Evolutionary conservation across 2,888 invertebrate species (phyloP), one percentile per base, ranked within the genome.

Genomic region (Stramonita haemastoma): DNA sequence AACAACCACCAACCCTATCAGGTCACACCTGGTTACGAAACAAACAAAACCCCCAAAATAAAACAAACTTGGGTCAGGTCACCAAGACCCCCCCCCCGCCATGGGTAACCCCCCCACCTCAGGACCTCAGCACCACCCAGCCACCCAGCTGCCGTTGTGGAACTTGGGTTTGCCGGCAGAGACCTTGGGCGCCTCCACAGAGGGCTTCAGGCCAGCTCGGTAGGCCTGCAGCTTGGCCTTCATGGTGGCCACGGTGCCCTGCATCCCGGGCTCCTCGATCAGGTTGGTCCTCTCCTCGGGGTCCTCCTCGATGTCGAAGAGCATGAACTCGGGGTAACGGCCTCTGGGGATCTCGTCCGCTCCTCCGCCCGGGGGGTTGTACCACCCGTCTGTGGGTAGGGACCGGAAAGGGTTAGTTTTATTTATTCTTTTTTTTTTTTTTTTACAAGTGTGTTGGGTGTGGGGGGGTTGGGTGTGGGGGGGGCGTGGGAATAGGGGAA

Each of bases 231-330:
- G 56, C 57, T 36, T 85, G 15, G 46, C 57, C 57, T 15, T 57
- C 57, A 85, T 57, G 29, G 1, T n/a, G 29, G 56, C n/a, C n/a
- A 57, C 1, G 11, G 11, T 11, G 11, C 0, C 17, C n/a, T 85
- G n/a, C 29, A 26, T 29, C 6, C 29, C 57, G 1, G 0, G 26
- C n/a, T 29, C n/a, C 0, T 26, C 29, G 19, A 57, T 85, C 29
- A 85, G n/a, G 85, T 85, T 57, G 57, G 57, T 57, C 29, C n/a
- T 26, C 85, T 85, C 85, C 57, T 29, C 57, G 0, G 85, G 85
- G 85, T 85, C 85, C 15, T 29, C 17, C 57, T n/a, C 29, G n/a
- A 85, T 6, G 85, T 85, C 57, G 85, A 57, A 85, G 56, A 85
- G 85, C 85, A 85, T 57, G 85, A 57, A 85, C 29, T 85, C 57